A percentile compares a stretch with the other conserved stretches of the same genome.
Conservation (phyloP, 2,888 invertebrate genomes). For the Caradrina kadenii region DNA sequence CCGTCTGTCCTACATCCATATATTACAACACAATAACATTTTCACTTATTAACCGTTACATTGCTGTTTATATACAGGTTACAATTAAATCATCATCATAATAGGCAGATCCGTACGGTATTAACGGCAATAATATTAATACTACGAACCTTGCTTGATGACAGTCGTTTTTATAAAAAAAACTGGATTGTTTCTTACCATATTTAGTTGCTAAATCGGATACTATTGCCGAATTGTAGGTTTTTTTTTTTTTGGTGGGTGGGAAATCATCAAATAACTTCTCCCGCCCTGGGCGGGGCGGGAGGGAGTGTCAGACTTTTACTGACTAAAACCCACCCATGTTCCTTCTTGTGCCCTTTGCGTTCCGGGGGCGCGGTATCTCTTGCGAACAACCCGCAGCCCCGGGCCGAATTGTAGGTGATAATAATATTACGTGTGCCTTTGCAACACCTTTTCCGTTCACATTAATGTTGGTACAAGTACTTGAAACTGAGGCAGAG, state of each 20-base stretch:
- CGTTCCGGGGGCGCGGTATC: too few species aligned
- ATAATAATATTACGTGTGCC: background rate
- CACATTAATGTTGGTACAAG: background rate
- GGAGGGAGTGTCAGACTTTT: too few species aligned
- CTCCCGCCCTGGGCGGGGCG: too few species aligned
- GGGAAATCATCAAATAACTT: too few species aligned
- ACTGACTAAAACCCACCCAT: too few species aligned
- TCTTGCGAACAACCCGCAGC: too few species aligned
- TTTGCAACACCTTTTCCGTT: background rate
- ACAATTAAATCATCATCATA: conserved; percentile 43
- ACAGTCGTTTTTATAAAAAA: conserved; percentile 23
- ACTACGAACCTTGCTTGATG: conserved; percentile 29
- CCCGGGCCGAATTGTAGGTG: too few species aligned
- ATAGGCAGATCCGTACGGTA: conserved; percentile 49
- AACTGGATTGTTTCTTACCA: conserved; percentile 33
- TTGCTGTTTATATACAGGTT: conserved; percentile 35
- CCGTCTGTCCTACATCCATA: conserved; percentile 39
- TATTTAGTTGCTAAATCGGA: conserved; percentile 34
- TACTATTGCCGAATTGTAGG: background rate
- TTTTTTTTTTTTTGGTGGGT: too few species aligned
- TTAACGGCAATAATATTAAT: conserved; percentile 40
- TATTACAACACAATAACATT: conserved; percentile 52
- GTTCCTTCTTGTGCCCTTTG: too few species aligned
- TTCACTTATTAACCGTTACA: conserved; percentile 52
- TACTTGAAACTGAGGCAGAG: background rate